Percentiles rank a stretch among this genome's conserved stretches.
phyloP scores from a whole-genome alignment of 2,797 vertebrate species.

The Okamejei kenojei region DNA sequence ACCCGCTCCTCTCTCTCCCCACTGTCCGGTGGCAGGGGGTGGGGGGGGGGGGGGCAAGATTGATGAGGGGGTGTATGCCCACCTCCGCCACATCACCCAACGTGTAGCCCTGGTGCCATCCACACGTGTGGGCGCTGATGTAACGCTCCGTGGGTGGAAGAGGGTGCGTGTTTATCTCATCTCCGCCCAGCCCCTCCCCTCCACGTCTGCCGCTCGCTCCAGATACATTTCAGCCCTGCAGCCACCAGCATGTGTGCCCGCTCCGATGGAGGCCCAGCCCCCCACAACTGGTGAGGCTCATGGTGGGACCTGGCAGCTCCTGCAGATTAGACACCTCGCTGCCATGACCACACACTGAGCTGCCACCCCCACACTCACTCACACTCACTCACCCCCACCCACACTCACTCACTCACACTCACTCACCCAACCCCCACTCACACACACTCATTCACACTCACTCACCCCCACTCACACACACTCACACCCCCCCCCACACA shows the following conservation, averaged over 20 bases:
- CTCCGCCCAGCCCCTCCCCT: neutral
- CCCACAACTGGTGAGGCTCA: neutral
- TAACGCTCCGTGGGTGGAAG: neutral
- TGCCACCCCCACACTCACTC: neutral
- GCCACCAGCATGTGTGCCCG: neutral
- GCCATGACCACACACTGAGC: slow-evolving; percentile 14
- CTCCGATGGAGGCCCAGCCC: neutral
- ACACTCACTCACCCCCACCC: no score
- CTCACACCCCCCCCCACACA: no score
- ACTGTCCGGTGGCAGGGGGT: no score
- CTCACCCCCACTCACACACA: no score
- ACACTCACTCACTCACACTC: no score
- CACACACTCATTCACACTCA: no score
- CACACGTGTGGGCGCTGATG: neutral
- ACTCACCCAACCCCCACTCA: no score
- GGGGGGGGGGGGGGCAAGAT: neutral
- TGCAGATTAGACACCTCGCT: neutral
- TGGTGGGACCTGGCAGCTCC: neutral
- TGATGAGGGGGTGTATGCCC: neutral
- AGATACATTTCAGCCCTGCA: slow-evolving; percentile 8
- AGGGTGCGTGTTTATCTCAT: neutral
- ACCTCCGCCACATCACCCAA: neutral
- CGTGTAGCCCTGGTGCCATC: neutral
- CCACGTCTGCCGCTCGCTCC: no score
- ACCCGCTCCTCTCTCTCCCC: neutral